Percentiles rank a stretch among this genome's conserved stretches.
Conservation (phyloP, 2,888 invertebrate genomes). For the Cotesia congregata region DNA sequence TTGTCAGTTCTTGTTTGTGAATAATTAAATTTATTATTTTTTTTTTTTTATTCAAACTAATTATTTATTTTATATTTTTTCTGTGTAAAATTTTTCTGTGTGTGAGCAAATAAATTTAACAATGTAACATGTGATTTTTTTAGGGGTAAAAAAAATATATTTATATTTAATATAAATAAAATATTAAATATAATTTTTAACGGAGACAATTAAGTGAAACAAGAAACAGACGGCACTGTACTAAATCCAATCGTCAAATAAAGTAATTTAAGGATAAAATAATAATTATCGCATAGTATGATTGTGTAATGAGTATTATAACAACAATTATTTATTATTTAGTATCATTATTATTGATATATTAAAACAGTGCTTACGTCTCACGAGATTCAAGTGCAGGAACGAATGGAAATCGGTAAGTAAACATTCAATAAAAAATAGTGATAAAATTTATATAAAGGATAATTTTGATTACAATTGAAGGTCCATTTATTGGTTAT, state of each 20-base stretch:
- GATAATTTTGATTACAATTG: background rate
- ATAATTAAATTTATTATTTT: constrained; percentile 29
- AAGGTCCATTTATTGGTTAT: background rate
- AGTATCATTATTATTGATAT: background rate
- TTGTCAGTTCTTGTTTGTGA: constrained; percentile 45
- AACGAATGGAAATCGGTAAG: background rate
- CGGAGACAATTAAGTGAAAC: constrained; percentile 31
- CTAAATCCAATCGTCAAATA: constrained; percentile 47
- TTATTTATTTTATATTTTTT: constrained; percentile 22
- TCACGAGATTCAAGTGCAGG: constrained; percentile 1
- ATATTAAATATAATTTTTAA: constrained; percentile 8
- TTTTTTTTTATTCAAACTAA: background rate
- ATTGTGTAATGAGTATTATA: too few species aligned
- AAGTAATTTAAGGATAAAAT: constrained; percentile 34
- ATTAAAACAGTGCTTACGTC: constrained; percentile 13
- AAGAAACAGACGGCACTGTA: constrained; percentile 40
- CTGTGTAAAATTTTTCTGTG: constrained; percentile 25
- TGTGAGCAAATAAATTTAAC: constrained; percentile 27
- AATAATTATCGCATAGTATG: too few species aligned
- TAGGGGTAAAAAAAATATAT: constrained; percentile 15
- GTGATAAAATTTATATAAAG: too few species aligned
- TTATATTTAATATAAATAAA: constrained; percentile 24
- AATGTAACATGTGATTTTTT: background rate
- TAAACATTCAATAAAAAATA: constrained; percentile 13
- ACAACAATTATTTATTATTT: too few species aligned